phyloP scores from a whole-genome alignment of 2,888 invertebrate genomes.

The Meganola albula region DNA sequence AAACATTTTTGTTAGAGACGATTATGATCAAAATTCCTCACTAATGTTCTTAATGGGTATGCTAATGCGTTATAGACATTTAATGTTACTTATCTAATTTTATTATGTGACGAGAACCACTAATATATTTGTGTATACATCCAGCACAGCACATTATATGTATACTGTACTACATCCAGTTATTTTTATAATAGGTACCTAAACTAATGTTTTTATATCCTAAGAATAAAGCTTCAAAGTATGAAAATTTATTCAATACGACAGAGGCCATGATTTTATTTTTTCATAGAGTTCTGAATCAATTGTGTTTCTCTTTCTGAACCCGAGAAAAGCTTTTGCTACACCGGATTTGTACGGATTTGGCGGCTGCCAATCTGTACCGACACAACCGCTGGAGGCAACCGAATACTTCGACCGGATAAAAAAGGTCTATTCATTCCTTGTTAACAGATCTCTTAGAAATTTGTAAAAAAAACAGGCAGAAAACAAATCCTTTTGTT shows the following conservation, averaged over 20 bases:
- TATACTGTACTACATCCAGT: too few relatives aligned
- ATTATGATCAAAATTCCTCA: too few relatives aligned
- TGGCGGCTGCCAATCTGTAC: conserved; percentile 60
- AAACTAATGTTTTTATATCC: too few relatives aligned
- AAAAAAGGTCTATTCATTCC: conserved; percentile 55
- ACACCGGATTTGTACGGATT: conserved; percentile 65
- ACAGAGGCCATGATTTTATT: conserved; percentile 17
- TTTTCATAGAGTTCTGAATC: conserved; percentile 45
- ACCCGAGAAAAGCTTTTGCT: conserved; percentile 37
- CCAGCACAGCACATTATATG: too few relatives aligned
- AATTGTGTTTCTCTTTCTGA: conserved; percentile 56
- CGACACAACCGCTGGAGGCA: conserved; percentile 50
- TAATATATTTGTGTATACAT: too few relatives aligned
- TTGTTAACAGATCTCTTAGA: conserved; percentile 59
- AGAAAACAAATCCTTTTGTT: conserved; percentile 33
- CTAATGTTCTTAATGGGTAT: too few relatives aligned
- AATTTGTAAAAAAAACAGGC: conserved; percentile 30
- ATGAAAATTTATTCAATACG: not conserved
- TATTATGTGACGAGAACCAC: too few relatives aligned
- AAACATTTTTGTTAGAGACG: too few relatives aligned
- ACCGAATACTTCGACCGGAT: conserved; percentile 56
- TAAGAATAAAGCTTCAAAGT: too few relatives aligned
- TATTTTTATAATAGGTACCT: too few relatives aligned
- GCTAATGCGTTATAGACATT: too few relatives aligned
- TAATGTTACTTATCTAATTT: too few relatives aligned